Conservation (phyloP, 2,888 invertebrate species). For the Matsumyia berberina region DNA sequence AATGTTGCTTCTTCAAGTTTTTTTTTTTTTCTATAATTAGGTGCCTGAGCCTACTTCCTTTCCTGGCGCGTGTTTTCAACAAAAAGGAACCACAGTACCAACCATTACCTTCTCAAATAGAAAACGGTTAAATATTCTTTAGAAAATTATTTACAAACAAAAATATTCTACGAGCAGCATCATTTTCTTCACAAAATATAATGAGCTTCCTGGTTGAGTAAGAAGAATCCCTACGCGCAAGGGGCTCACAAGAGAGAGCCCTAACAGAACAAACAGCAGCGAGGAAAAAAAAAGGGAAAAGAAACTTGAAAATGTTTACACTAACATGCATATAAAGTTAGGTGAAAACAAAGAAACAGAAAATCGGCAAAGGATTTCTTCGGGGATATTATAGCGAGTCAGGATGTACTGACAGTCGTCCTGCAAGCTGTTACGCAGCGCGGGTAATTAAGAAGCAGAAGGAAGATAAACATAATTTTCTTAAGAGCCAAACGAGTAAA, state of each 20-base stretch:
- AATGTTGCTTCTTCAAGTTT: too few species aligned
- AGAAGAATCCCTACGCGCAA: background rate
- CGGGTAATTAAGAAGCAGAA: conserved; percentile 68
- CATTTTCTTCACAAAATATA: conserved; percentile 36
- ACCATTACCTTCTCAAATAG: conserved; percentile 57
- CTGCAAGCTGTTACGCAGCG: conserved; percentile 49
- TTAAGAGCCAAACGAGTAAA: conserved; percentile 65
- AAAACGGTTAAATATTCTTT: conserved; percentile 66
- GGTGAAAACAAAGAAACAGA: conserved; percentile 38
- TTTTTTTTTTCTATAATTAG: too few species aligned
- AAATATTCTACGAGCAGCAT: conserved; percentile 38
- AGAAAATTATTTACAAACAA: conserved; percentile 73
- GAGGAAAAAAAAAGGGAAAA: conserved; percentile 47
- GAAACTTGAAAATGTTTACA: conserved; percentile 58
- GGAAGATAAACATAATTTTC: conserved; percentile 74
- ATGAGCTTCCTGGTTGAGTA: conserved; percentile 30
- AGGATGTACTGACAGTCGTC: conserved; percentile 43
- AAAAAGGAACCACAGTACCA: conserved; percentile 25
- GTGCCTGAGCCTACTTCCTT: too few species aligned
- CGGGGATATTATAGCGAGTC: conserved; percentile 17
- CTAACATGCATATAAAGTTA: conserved; percentile 63
- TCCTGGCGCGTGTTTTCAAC: too few species aligned
- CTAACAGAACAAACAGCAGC: conserved; percentile 46
- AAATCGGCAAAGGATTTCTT: conserved; percentile 29
- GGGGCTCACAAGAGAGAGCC: conserved; percentile 3